Evolutionary conservation across 2,113 vertebrate genomes (phyloP), one percentile per base, ranked within the genome.

Genomic region (Dryoscopus gambensis): DNA sequence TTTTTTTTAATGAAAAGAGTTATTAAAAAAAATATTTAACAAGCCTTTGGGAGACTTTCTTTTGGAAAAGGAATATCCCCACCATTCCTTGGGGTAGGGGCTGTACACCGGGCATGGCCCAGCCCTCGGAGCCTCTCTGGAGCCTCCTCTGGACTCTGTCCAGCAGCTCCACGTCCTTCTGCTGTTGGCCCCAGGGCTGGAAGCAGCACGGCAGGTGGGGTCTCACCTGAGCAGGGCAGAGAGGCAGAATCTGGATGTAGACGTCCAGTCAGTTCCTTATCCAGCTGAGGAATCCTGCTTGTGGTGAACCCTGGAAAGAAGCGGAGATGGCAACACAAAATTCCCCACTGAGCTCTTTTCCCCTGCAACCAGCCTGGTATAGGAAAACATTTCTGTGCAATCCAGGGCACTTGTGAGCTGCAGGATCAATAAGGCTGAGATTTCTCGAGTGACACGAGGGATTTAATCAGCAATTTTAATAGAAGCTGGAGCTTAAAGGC

Each of bases 381-480:
- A 64, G 81, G 33, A 74, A 86, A 64, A 52, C 31, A 28, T 44
- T 80, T 81, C 73, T 35, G 7, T 76, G 71, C 56, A 40, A 37
- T 71, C 57, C 70, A 63, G 49, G 47, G 37, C 60, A 17, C 28
- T 79, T 82, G 28, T 46, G 56, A 62, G 39, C 35, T 75, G 67
- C 46, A 30, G 64, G 69, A 81, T 87, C 87, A 56, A 52, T 64
- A 60, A 52, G 31, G 50, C 35, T 84, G 90, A 81, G 90, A 57
- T 89, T 81, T 87, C 81, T 69, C 3, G 25, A 65, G 69, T 27
- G 78, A 73, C 65, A 28, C 1, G 8, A 74, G 90, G 90, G 77
- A 87, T 95, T 94, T 84, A 75, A 90, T 70, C 82, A 83, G 56
- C 42, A 63, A 47, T 92, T 93, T 71, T 93, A 86, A 94, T 64